These are phyloP conservation scores for Myrmecophaga tridactyla DNA, from an alignment of 2,113 vertebrate species.

Conservation along the genomic window DNA sequence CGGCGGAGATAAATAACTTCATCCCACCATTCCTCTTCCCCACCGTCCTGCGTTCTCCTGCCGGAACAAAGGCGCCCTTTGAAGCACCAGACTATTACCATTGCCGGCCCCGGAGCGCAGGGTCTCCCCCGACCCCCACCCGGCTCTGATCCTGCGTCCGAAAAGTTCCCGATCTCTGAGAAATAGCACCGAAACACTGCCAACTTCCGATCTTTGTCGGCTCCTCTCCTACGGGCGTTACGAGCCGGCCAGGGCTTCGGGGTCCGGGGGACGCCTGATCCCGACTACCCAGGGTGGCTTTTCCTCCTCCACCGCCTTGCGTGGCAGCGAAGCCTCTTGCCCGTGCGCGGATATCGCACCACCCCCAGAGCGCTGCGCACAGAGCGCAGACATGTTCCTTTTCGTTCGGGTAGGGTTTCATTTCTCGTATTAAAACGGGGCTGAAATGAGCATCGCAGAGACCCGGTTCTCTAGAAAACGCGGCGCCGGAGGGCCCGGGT, in stretches of 20 bases:
- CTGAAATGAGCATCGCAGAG: slow-evolving; percentile 71
- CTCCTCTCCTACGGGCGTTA: not conserved
- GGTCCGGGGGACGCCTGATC: not conserved
- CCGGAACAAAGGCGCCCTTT: slow-evolving; percentile 71
- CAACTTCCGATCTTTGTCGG: not conserved
- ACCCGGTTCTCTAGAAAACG: slow-evolving; percentile 78
- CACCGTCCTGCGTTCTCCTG: slow-evolving; percentile 20
- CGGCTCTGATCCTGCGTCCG: not conserved
- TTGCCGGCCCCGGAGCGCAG: not conserved
- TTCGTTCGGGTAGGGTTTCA: slow-evolving; percentile 75
- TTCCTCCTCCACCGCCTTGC: not conserved
- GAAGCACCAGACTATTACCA: slow-evolving; percentile 41
- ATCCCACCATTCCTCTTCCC: not conserved
- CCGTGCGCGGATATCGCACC: not conserved
- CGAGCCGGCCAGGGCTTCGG: not conserved
- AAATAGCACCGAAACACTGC: not conserved
- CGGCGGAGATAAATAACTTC: slow-evolving; percentile 44
- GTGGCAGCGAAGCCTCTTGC: slow-evolving; percentile 9
- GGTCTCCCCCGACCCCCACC: slow-evolving; percentile 14
- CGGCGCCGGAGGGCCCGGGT: slow-evolving; percentile 62
- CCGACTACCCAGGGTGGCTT: not conserved
- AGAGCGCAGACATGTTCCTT: slow-evolving; percentile 7
- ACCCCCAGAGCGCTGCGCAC: not conserved
- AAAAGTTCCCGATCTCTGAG: slow-evolving; percentile 54
- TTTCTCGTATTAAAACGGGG: slow-evolving; percentile 60